Evolutionary conservation across 2,113 vertebrate species (phyloP).

Genomic region (Brachyhypopomus gauderio): DNA sequence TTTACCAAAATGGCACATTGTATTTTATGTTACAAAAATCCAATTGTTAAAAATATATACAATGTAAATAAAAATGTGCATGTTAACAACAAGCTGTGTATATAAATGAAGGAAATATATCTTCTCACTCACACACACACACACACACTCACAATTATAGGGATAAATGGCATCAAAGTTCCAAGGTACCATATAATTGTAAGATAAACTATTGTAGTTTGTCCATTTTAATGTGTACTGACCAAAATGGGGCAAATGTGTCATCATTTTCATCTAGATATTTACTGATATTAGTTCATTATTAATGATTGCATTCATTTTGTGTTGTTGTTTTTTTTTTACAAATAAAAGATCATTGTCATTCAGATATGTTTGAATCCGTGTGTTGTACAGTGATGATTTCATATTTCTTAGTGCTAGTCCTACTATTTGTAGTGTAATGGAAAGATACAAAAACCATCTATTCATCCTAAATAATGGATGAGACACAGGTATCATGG

Average conservation of each 20-base stretch:
- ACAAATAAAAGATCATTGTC: background rate
- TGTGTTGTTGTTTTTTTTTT: background rate
- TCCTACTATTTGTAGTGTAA: background rate
- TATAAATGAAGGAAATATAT: background rate
- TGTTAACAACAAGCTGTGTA: background rate
- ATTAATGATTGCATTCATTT: conserved; percentile 3
- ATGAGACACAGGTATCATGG: conserved; percentile 48
- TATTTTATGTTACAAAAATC: too few species aligned
- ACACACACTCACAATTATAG: too few species aligned
- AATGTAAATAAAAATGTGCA: background rate
- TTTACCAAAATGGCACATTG: conserved; percentile 15
- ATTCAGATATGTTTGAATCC: background rate
- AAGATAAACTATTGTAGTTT: background rate
- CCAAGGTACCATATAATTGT: background rate
- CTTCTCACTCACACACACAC: too few species aligned
- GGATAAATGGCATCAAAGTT: too few species aligned
- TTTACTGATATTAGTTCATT: background rate
- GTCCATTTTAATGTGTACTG: background rate
- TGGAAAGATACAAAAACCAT: conserved; percentile 31
- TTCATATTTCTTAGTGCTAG: too few species aligned
- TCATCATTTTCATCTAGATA: background rate
- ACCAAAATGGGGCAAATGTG: background rate
- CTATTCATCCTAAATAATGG: conserved; percentile 51
- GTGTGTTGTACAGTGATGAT: too few species aligned
- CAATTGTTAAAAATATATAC: too few species aligned